Percentiles rank a stretch among this genome's conserved stretches.
Evolutionary conservation across 2,113 vertebrate genomes (phyloP).

Genomic region (Seriola dumerili): DNA sequence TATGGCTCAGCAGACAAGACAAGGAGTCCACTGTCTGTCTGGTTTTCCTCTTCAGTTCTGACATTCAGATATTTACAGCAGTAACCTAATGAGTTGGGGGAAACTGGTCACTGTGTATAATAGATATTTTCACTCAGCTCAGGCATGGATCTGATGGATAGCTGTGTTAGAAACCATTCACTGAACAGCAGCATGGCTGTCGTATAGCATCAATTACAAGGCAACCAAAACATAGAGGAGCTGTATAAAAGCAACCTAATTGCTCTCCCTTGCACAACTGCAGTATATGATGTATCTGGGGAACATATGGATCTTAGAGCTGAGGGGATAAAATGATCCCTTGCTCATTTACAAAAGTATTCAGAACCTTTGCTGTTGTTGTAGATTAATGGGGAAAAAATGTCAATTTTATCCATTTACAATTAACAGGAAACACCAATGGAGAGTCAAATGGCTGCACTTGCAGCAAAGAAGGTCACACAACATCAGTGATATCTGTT

Average conservation of each 20-base stretch:
- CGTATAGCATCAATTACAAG: neutral
- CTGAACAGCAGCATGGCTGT: neutral
- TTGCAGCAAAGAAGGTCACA: no score
- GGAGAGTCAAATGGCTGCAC: no score
- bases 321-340: neutral
- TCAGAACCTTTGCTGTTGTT: no score
- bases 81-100: neutral
- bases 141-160: constrained; percentile 3
- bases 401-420: no score
- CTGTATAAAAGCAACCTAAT: neutral
- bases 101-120: constrained; percentile 1
- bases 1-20: constrained; percentile 36
- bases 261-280: neutral
- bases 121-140: constrained; percentile 5
- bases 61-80: constrained; percentile 24
- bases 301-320: neutral
- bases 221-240: neutral
- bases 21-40: neutral
- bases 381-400: no score
- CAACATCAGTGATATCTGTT: no score
- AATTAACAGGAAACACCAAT: no score
- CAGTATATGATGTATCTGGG: neutral
- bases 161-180: neutral
- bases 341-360: no score
- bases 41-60: neutral